Percentiles rank a stretch among this genome's conserved stretches.
These are phyloP conservation scores for Scarus forsteni DNA, from an alignment of 2,797 vertebrate species.

Conservation along the genomic window DNA sequence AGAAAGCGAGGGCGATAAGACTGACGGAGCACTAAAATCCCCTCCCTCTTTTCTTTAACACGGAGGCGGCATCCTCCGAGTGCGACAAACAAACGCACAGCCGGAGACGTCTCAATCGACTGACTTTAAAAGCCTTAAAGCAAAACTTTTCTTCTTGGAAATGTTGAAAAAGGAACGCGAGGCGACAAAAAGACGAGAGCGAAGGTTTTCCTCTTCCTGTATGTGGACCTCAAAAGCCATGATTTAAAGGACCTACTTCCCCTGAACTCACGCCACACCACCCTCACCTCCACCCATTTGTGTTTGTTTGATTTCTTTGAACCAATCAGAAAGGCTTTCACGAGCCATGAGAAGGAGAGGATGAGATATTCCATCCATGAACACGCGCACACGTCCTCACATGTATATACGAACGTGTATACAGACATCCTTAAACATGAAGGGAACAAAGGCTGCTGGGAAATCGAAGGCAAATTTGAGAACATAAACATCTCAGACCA, in stretches of 20 bases:
- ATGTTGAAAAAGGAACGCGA: conserved; percentile 52
- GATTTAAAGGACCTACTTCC: conserved; percentile 75
- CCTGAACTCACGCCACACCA: conserved; percentile 18
- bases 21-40: conserved; percentile 45
- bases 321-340: conserved; percentile 44
- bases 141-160: conserved; percentile 49
- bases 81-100: conserved; percentile 31
- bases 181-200: conserved; percentile 39
- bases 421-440: conserved; percentile 46
- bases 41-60: conserved; percentile 15
- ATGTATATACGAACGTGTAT: conserved; percentile 70
- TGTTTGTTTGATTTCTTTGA: conserved; percentile 24
- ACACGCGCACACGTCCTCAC: conserved; percentile 33
- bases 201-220: conserved; percentile 26
- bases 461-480: conserved; percentile 7
- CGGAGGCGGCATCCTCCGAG: conserved; percentile 25
- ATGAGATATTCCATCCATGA: conserved; percentile 24
- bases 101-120: conserved; percentile 40
- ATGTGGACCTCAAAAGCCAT: conserved; percentile 78
- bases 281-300: conserved; percentile 14
- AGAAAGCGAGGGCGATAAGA: conserved; percentile 31
- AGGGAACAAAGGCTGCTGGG: conserved; percentile 38
- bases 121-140: conserved; percentile 87
- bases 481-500: conserved; percentile 25
- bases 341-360: conserved; percentile 64